Percentiles rank a stretch among this genome's conserved stretches.
Evolutionary conservation across 1,140 invertebrate genomes (phyloP).

Genomic region (Phenacoccus solenopsis): DNA sequence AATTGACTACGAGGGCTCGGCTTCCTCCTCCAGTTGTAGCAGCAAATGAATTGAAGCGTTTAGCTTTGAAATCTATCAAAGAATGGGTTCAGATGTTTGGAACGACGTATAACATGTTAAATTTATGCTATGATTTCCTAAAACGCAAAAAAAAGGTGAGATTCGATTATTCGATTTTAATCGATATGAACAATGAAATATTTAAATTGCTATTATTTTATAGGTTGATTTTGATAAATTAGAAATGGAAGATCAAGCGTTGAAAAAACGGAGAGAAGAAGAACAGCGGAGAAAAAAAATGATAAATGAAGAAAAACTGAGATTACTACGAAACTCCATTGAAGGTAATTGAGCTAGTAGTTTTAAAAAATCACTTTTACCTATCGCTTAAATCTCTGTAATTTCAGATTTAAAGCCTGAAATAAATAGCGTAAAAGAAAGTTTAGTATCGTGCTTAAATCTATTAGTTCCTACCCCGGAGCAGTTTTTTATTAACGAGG

Average conservation of each 20-base stretch:
- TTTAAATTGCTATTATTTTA: neutral
- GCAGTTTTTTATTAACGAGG: slow-evolving; percentile 27
- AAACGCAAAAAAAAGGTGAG: slow-evolving; percentile 38
- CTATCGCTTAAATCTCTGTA: neutral
- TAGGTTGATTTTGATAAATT: slow-evolving; percentile 34
- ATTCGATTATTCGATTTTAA: neutral
- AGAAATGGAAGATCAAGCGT: slow-evolving; percentile 24
- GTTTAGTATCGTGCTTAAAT: slow-evolving; percentile 30
- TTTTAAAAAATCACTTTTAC: neutral
- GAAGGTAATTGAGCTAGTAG: neutral
- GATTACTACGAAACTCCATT: neutral
- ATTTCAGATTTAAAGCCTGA: slow-evolving; percentile 28
- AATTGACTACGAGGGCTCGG: slow-evolving; percentile 34
- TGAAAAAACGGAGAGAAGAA: slow-evolving; percentile 10
- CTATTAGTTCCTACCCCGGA: slow-evolving; percentile 31
- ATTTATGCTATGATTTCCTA: slow-evolving; percentile 38
- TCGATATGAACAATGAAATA: neutral
- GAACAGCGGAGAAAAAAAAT: neutral
- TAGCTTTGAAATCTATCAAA: slow-evolving; percentile 36
- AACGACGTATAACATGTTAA: slow-evolving; percentile 37
- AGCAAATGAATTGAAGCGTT: slow-evolving; percentile 36
- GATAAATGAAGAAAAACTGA: neutral
- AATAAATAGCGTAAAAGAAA: slow-evolving; percentile 27
- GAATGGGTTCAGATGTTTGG: slow-evolving; percentile 41
- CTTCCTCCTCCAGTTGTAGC: slow-evolving; percentile 39